These are phyloP conservation scores for Gobio occitaniae DNA, from an alignment of 2,797 vertebrate species.

Conservation along the genomic window DNA sequence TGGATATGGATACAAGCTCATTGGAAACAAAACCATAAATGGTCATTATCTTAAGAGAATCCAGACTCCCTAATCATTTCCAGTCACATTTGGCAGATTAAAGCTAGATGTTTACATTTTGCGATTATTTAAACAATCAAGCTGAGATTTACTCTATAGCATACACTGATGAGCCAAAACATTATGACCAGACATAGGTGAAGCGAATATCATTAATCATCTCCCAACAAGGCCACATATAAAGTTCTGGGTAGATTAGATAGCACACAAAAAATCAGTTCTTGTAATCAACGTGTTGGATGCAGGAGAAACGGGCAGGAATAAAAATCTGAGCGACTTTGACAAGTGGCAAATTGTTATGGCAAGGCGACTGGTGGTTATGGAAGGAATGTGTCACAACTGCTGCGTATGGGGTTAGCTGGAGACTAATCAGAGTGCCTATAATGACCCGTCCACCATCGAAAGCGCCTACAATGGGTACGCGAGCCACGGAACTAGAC, in stretches of 20 bases:
- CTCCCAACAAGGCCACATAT: background rate
- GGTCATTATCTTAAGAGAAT: background rate
- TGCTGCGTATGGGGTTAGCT: no score
- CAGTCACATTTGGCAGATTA: background rate
- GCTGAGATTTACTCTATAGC: background rate
- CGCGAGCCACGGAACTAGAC: no score
- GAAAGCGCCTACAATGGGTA: no score
- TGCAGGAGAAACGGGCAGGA: background rate
- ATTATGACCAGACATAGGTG: background rate
- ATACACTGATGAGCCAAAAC: background rate
- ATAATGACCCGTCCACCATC: background rate
- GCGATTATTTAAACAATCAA: background rate
- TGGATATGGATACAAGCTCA: no score
- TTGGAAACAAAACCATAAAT: background rate
- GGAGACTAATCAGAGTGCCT: background rate
- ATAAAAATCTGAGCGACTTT: background rate
- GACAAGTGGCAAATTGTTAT: background rate
- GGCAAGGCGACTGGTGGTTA: no score
- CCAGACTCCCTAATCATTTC: background rate
- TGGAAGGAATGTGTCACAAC: no score
- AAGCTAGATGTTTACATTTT: background rate
- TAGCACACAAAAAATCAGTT: background rate
- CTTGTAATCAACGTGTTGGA: background rate
- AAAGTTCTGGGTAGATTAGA: background rate
- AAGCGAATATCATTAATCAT: background rate